Conservation (phyloP, 1,140 invertebrate species). For the Brachionus koreanus region DNA sequence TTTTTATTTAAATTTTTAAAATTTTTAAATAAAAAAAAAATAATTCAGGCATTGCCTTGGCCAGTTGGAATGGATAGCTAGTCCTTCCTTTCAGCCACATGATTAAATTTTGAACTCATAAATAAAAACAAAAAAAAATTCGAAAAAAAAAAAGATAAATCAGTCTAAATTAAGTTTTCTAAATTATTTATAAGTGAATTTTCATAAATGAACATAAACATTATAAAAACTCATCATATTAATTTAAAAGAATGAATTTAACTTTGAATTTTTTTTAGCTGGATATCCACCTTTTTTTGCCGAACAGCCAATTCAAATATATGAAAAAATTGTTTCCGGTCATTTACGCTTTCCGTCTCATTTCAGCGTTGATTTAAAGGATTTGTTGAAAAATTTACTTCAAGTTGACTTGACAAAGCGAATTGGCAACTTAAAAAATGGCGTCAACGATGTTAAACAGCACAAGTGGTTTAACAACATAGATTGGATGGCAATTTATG, state of each 20-base stretch:
- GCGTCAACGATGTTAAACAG: constrained; percentile 97
- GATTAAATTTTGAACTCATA: too few species aligned
- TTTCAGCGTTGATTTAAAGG: constrained; percentile 80
- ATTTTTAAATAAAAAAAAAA: neutral
- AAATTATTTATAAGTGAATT: too few species aligned
- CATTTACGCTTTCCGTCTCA: constrained; percentile 69
- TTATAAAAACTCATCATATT: too few species aligned
- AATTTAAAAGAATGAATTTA: constrained; percentile 60
- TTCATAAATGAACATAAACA: too few species aligned
- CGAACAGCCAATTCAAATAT: constrained; percentile 68
- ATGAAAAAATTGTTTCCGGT: constrained; percentile 71
- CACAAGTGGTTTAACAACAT: constrained; percentile 98
- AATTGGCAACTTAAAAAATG: constrained; percentile 96
- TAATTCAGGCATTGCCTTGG: too few species aligned
- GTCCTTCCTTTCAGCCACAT: too few species aligned
- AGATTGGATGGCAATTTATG: constrained; percentile 99
- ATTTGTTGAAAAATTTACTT: constrained; percentile 88
- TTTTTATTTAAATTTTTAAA: neutral
- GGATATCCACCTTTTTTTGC: constrained; percentile 64
- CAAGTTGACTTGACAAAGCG: constrained; percentile 98
- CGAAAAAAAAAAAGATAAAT: neutral
- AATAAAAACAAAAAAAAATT: neutral
- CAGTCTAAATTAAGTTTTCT: too few species aligned
- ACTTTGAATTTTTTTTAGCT: constrained; percentile 59
- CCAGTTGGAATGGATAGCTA: too few species aligned